Conservation (phyloP, 2,888 invertebrate species). For the Malthinus flaveolus region DNA sequence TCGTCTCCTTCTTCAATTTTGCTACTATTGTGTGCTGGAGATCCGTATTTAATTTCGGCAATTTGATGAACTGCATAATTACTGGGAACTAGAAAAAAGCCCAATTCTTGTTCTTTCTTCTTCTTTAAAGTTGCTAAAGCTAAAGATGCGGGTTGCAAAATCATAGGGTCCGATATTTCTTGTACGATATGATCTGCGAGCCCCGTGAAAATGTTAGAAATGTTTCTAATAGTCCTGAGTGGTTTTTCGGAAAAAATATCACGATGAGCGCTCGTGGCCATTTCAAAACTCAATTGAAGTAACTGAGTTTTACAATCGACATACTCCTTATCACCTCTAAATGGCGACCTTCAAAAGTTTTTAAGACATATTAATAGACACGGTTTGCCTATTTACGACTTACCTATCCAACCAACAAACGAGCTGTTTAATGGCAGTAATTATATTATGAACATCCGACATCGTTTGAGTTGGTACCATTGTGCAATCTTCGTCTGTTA, state of each 20-base stretch:
- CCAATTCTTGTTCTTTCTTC: conserved; percentile 83
- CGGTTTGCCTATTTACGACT: conserved; percentile 14
- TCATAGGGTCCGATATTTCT: conserved; percentile 84
- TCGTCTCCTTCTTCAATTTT: conserved; percentile 96
- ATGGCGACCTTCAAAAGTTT: conserved; percentile 57
- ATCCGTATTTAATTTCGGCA: conserved; percentile 86
- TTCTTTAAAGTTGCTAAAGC: conserved; percentile 86
- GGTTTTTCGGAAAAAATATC: conserved; percentile 89
- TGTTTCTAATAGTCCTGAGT: conserved; percentile 72
- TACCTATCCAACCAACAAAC: conserved; percentile 90
- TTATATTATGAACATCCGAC: conserved; percentile 83
- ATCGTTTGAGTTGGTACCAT: conserved; percentile 79
- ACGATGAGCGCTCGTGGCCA: conserved; percentile 88
- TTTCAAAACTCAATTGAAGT: conserved; percentile 78
- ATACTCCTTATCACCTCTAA: conserved; percentile 69
- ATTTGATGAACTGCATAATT: conserved; percentile 82
- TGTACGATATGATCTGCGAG: conserved; percentile 85
- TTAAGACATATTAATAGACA: no score
- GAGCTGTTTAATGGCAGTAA: conserved; percentile 82
- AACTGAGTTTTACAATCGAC: conserved; percentile 71
- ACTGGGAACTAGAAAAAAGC: conserved; percentile 86
- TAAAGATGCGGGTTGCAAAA: conserved; percentile 89
- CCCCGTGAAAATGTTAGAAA: conserved; percentile 74
- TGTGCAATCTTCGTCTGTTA: conserved; percentile 55
- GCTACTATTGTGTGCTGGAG: conserved; percentile 89